phyloP scores from a whole-genome alignment of 37 sponge, comb jelly and placozoan species.

The Chondrilla cf. caribensis region DNA sequence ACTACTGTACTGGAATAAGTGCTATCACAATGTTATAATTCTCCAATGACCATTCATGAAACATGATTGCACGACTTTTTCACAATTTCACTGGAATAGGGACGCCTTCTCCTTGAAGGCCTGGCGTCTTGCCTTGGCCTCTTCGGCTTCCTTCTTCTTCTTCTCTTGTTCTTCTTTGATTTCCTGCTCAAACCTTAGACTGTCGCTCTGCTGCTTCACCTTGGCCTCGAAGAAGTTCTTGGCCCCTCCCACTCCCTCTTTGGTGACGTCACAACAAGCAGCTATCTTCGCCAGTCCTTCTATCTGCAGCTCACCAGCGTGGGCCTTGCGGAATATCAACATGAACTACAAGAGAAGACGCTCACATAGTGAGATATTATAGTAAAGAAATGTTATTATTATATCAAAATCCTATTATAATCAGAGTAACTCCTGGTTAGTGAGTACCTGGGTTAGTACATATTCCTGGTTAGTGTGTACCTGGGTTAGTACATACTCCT shows the following conservation, averaged over 20 bases:
- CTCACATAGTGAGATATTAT: too few species aligned
- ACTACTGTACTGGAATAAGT: too few species aligned
- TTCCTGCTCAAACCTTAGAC: slow-evolving; percentile 85
- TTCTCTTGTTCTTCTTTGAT: slow-evolving; percentile 87
- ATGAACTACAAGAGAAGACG: slow-evolving; percentile 62
- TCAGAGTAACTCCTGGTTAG: too few species aligned
- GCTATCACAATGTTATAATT: too few species aligned
- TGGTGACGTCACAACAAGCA: slow-evolving; percentile 70
- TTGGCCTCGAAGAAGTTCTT: slow-evolving; percentile 95
- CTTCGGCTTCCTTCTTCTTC: slow-evolving; percentile 82
- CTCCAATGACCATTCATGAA: too few species aligned
- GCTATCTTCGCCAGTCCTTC: slow-evolving; percentile 86
- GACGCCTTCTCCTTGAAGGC: slow-evolving; percentile 94
- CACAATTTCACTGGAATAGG: slow-evolving; percentile 62
- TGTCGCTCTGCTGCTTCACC: slow-evolving; percentile 49
- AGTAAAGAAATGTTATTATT: neutral
- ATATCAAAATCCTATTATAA: too few species aligned
- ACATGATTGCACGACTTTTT: too few species aligned
- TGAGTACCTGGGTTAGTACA: too few species aligned
- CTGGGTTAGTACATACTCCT: too few species aligned
- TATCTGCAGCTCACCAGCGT: slow-evolving; percentile 70
- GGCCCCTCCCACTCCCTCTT: slow-evolving; percentile 85
- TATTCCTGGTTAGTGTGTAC: too few species aligned
- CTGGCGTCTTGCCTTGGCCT: slow-evolving; percentile 48
- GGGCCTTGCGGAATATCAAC: slow-evolving; percentile 82